Evolutionary conservation across 2,113 vertebrate species (phyloP), one percentile per base, ranked within the genome.

Genomic region (Hucho hucho): DNA sequence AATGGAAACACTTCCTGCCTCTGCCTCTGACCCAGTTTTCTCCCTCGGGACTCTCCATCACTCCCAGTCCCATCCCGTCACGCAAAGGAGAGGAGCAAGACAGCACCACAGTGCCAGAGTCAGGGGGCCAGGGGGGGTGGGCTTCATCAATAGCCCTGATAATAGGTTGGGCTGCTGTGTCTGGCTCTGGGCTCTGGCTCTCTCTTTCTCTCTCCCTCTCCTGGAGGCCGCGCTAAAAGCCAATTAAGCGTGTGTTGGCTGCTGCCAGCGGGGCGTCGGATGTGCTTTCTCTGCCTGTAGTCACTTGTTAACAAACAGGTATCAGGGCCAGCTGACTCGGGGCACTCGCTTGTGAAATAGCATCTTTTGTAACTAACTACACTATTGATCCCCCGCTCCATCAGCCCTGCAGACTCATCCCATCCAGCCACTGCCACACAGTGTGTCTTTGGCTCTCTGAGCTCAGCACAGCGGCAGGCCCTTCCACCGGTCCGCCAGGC

Each of bases 281-380:
- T 92, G 90, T 92, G 93, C 90, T 92, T 84, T 88, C 92, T 87
- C 91, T 92, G 93, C 93, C 94, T 90, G 93, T 90, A 89, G 93
- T 90, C 93, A 91, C 95, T 96, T 95, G 95, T 97, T 97, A 97
- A 94, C 95, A 93, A 91, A 92, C 94, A 93, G 91, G 92, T 94
- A 92, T 89, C 69, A 85, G 93, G 90, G 86, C 84, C 85, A 86
- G 89, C 87, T 78, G 86, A 92, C 74, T 84, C 76, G 79, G 89
- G 91, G 87, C 79, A 96, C 92, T 95, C 93, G 96, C 89, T 95
- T 98, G 96, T 98, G 97, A 98, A 98, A 98, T 97, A 93, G 95
- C 95, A 89, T 96, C 95, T 96, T 95, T 95, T 94, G 89, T 92
- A 94, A 93, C 95, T 96, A 97, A 96, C 95, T 95, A 90, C 92